Evolutionary conservation across 2,888 invertebrate species (phyloP).

Genomic region (Drosophila recens): DNA sequence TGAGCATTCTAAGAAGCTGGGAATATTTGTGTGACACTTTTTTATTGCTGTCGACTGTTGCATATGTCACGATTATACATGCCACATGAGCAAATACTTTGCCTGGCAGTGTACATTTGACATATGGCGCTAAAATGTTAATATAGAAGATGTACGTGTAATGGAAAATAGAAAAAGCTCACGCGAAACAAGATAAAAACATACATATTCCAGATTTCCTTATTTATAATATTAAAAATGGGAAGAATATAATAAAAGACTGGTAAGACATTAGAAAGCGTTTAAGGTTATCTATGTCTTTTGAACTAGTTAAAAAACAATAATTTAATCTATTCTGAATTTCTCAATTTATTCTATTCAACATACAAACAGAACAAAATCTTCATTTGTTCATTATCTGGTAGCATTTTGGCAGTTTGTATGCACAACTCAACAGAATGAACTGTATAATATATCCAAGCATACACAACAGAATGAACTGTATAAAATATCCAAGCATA

Average conservation of each 20-base stretch:
- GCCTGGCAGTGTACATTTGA: constrained; percentile 19
- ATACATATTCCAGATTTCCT: too few relatives aligned
- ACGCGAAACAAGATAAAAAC: neutral
- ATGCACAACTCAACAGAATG: constrained; percentile 2
- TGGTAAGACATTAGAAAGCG: too few relatives aligned
- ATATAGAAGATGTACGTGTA: neutral
- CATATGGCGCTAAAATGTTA: constrained; percentile 36
- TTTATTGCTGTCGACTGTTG: constrained; percentile 15
- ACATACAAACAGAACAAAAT: neutral
- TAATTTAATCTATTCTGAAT: neutral
- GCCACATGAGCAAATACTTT: constrained; percentile 20
- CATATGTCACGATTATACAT: constrained; percentile 25
- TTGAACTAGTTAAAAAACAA: neutral
- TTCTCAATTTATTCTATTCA: neutral
- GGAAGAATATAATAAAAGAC: too few relatives aligned
- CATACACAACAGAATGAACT: neutral
- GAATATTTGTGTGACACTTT: constrained; percentile 29
- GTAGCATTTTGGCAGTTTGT: constrained; percentile 3
- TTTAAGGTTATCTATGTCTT: neutral
- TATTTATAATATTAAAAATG: too few relatives aligned
- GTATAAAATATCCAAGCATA: neutral
- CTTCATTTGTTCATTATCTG: neutral
- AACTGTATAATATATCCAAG: constrained; percentile 1
- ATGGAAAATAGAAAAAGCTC: neutral
- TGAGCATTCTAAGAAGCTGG: constrained; percentile 6